These are phyloP conservation scores for Synodontis membranacea DNA, from an alignment of 2,113 vertebrate species.

Conservation along the genomic window DNA sequence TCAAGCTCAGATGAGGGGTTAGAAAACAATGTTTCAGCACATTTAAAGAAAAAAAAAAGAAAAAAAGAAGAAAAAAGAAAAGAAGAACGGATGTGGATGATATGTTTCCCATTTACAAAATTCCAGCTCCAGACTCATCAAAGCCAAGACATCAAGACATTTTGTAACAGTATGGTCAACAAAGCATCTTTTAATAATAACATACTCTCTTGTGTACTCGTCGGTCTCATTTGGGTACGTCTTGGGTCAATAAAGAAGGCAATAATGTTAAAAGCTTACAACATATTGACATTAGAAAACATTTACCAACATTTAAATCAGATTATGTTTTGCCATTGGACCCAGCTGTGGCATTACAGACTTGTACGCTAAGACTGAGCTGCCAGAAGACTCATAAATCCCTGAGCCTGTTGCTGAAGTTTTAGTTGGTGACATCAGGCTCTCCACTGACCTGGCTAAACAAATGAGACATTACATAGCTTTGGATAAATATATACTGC, in stretches of 20 bases:
- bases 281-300: not conserved
- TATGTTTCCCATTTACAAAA: constrained; percentile 32
- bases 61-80: not conserved
- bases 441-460: constrained; percentile 32
- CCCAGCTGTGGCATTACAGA: constrained; percentile 3
- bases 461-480: constrained; percentile 37
- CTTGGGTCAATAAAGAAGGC: not conserved
- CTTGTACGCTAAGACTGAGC: constrained; percentile 4
- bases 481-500: constrained; percentile 37
- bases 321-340: not conserved
- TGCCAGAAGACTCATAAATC: constrained; percentile 15
- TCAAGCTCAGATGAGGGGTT: constrained; percentile 12
- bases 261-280: not conserved
- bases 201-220: not conserved
- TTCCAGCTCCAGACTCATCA: not conserved
- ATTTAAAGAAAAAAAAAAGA: not conserved
- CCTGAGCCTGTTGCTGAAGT: constrained; percentile 4
- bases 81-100: not conserved
- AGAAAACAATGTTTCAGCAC: constrained; percentile 29
- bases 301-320: not conserved
- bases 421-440: constrained; percentile 28
- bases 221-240: not conserved
- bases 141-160: constrained; percentile 11
- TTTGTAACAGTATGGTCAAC: not conserved
- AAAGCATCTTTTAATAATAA: not conserved